Evolutionary conservation across 2,888 invertebrate genomes (phyloP).

Genomic region (Gonocerus acuteangulatus): DNA sequence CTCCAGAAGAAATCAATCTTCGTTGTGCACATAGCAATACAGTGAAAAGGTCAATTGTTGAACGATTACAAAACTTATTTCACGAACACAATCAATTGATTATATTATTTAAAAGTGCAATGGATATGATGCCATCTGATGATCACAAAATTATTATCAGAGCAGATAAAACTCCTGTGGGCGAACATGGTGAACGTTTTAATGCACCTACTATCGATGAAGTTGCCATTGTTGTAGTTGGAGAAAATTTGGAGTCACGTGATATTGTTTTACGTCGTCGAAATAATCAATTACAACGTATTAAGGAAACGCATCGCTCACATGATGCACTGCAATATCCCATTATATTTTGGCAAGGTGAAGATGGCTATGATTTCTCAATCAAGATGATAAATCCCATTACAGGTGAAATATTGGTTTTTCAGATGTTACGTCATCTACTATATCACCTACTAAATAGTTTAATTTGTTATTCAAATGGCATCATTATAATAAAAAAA

Average conservation of each 20-base stretch:
- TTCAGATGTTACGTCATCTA: too few relatives aligned
- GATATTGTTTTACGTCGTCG: constrained; percentile 41
- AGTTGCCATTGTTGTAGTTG: constrained; percentile 15
- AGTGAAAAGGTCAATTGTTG: background rate
- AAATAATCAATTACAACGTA: constrained; percentile 37
- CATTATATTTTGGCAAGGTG: constrained; percentile 30
- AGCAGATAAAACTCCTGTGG: constrained; percentile 40
- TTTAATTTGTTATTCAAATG: too few relatives aligned
- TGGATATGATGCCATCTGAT: constrained; percentile 40
- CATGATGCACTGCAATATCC: constrained; percentile 36
- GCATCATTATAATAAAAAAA: too few relatives aligned
- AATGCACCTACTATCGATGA: background rate
- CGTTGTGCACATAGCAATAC: background rate
- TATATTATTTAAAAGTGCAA: constrained; percentile 36
- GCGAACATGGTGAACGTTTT: background rate
- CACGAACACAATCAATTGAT: background rate
- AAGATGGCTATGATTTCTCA: constrained; percentile 29
- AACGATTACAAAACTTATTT: background rate
- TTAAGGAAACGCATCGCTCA: constrained; percentile 39
- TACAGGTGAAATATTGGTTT: background rate
- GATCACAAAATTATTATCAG: constrained; percentile 39
- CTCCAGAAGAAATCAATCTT: background rate
- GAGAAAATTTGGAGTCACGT: background rate
- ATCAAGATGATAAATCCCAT: constrained; percentile 21
- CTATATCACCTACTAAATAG: too few relatives aligned